phyloP scores from a whole-genome alignment of 1,140 invertebrate genomes.

The Nixonia krombeini region DNA sequence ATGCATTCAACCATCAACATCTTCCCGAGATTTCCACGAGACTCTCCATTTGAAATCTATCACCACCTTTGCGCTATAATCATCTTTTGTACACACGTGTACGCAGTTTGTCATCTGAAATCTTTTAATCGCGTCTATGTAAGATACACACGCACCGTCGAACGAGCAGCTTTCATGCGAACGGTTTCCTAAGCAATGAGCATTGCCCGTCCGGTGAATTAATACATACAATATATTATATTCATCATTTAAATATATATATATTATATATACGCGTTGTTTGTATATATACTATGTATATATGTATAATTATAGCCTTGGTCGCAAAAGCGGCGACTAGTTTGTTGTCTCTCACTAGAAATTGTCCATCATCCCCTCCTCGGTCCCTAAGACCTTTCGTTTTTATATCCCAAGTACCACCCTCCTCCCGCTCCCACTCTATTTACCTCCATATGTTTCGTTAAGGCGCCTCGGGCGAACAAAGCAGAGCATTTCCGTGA shows the following conservation, averaged over 20 bases:
- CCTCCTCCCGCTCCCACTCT: neutral
- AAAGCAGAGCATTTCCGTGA: neutral
- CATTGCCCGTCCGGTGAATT: constrained; percentile 34
- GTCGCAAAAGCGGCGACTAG: too few relatives aligned
- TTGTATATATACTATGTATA: constrained; percentile 30
- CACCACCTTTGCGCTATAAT: neutral
- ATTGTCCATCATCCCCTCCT: neutral
- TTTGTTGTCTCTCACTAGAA: constrained; percentile 17
- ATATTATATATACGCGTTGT: constrained; percentile 32
- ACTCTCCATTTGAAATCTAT: neutral
- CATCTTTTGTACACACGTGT: constrained; percentile 5
- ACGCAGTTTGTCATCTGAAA: neutral
- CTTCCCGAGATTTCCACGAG: neutral
- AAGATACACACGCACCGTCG: constrained; percentile 8
- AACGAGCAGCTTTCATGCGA: constrained; percentile 38
- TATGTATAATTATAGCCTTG: constrained; percentile 29
- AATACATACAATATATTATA: constrained; percentile 44
- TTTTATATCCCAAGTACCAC: constrained; percentile 4
- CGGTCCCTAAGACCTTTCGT: constrained; percentile 5
- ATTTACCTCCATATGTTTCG: neutral
- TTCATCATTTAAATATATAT: constrained; percentile 33
- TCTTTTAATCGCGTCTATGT: neutral
- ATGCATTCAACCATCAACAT: neutral
- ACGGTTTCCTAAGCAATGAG: constrained; percentile 36
- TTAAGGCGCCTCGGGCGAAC: too few relatives aligned